Base-by-base conservation (phyloP, 2,888 invertebrate species). In the Agapostemon virescens region DNA sequence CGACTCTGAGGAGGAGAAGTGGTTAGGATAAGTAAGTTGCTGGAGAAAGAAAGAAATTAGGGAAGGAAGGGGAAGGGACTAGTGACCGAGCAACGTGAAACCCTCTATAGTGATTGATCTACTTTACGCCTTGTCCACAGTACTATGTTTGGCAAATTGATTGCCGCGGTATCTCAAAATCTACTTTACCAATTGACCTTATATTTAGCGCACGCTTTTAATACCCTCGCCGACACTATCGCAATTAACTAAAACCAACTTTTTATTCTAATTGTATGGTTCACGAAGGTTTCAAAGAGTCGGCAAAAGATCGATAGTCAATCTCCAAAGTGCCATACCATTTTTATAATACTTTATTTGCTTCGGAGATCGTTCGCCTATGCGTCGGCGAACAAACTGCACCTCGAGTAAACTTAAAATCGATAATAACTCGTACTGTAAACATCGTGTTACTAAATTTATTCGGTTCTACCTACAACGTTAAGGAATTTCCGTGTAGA, bases 231-330 rank as follows among this genome's bases (percentile, higher is more conserved):
- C 13, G 4, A 26, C 52, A 26, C 13, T 52, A 15, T 6, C 26
- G 49, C 49, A 49, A 49, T 49, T 49, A 49, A n/a, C 49, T 49
- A 49, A 49, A 49, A 49, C 49, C 49, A 49, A 49, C n/a, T 49
- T 49, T n/a, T 49, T 49, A n/a, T 49, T 49, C 49, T 49, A 49
- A 49, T 49, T 49, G n/a, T 7, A 49, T 11, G n/a, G 11, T 11
- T n/a, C n/a, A n/a, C 49, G 11, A n/a, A 11, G 49, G 11, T n/a
- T 11, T 49, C 49, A n/a, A n/a, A 49, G n/a, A n/a, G n/a, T 49
- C 49, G n/a, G n/a, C 49, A n/a, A n/a, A 49, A 49, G 49, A 49
- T 49, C n/a, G n/a, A 49, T 49, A 49, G n/a, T 49, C 23, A 55
- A 55, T 55, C 55, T 15, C 55, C 13, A 26, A 55, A 55, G 55